Percentiles rank a stretch among this genome's conserved stretches.
phyloP scores from a whole-genome alignment of 2,113 vertebrate species.

The Anhinga rufa region DNA sequence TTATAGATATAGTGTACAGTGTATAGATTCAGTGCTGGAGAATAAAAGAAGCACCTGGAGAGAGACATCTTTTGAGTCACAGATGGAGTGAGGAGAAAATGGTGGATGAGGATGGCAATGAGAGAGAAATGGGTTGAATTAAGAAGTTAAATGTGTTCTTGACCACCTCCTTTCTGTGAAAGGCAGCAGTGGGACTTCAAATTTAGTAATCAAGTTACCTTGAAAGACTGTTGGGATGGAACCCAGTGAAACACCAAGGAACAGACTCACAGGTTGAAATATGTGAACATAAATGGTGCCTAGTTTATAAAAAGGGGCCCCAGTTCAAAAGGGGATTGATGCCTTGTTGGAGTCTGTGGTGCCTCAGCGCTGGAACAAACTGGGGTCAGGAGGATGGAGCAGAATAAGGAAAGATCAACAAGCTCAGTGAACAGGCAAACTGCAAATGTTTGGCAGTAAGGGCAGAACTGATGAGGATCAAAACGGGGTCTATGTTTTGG shows the following conservation, averaged over 20 bases:
- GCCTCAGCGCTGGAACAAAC: not conserved
- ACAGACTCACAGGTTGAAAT: not conserved
- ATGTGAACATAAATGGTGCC: not conserved
- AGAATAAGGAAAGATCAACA: not conserved
- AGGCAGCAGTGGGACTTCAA: not conserved
- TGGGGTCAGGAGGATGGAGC: fast-evolving
- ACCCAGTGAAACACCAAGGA: not conserved
- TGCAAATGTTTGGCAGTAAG: not conserved
- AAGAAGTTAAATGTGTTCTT: not conserved
- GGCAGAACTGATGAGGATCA: not conserved
- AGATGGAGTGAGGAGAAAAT: not conserved
- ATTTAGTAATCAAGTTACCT: not conserved
- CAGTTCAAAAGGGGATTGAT: not conserved
- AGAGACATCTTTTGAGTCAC: not conserved
- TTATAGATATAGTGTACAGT: not conserved
- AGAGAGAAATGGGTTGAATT: not conserved
- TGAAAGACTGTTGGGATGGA: not conserved
- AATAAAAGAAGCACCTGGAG: not conserved
- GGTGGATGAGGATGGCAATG: not conserved
- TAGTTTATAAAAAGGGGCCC: not conserved
- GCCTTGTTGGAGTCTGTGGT: not conserved
- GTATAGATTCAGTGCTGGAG: not conserved
- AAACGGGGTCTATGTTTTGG: not conserved
- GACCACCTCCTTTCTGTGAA: not conserved
- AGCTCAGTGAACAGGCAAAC: not conserved